Percentiles rank a stretch among this genome's conserved stretches.
Conservation (phyloP, 2,797 vertebrate species). For the Mastacembelus armatus region DNA sequence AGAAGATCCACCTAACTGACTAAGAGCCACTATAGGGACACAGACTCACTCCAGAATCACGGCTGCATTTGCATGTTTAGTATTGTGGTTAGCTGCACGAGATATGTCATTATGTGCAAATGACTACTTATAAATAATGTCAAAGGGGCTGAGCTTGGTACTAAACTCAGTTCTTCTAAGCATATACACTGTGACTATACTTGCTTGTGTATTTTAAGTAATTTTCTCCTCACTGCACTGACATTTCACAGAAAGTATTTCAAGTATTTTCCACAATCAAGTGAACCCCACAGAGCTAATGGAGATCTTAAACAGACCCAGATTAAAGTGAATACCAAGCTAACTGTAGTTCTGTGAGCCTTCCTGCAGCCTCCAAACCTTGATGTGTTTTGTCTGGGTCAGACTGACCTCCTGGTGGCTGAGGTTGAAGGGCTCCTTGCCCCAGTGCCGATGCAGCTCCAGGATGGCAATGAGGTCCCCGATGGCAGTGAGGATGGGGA, state of each 20-base stretch:
- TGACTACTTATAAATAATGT: neutral
- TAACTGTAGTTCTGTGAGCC: conserved; percentile 62
- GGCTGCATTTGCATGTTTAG: neutral
- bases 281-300: conserved; percentile 28
- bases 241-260: conserved; percentile 24
- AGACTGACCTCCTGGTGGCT: conserved; percentile 94
- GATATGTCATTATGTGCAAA: too few species aligned
- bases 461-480: conserved; percentile 97
- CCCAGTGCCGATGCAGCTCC: conserved; percentile 94
- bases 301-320: conserved; percentile 56
- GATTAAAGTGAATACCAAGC: conserved; percentile 63
- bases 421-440: conserved; percentile 93
- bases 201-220: too few species aligned
- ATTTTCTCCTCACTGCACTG: conserved; percentile 6
- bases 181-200: too few species aligned
- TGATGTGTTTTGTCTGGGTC: conserved; percentile 58
- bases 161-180: too few species aligned
- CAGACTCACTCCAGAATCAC: neutral
- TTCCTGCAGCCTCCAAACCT: conserved; percentile 50
- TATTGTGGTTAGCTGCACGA: too few species aligned
- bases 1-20: conserved; percentile 14
- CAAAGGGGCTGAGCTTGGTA: neutral
- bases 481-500: conserved; percentile 96
- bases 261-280: conserved; percentile 30
- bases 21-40: neutral